Evolutionary conservation across 2,797 vertebrate genomes (phyloP).

Genomic region (Tenualosa thibaudeaui): DNA sequence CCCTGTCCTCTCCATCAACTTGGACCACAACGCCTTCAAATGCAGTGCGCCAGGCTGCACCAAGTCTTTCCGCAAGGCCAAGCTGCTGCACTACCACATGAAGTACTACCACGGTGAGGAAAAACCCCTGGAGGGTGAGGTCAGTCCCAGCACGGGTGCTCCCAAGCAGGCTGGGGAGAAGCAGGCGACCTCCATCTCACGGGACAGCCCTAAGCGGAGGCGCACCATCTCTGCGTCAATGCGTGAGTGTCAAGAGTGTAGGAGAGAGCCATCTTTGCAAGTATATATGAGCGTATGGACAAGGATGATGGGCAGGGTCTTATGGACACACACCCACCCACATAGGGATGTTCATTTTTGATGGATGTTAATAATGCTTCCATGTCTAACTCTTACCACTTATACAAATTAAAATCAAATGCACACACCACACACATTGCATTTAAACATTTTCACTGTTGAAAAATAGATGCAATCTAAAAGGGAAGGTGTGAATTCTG

Average conservation of each 20-base stretch:
- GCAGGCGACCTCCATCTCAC: conserved; percentile 58
- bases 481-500: neutral
- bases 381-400: neutral
- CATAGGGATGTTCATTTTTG: neutral
- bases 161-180: conserved; percentile 73
- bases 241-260: conserved; percentile 73
- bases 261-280: too few species aligned
- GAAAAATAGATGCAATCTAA: too few species aligned
- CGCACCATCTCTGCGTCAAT: conserved; percentile 82
- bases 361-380: neutral
- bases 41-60: conserved; percentile 90
- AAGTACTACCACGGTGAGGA: conserved; percentile 92
- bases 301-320: neutral
- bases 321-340: neutral
- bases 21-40: conserved; percentile 93
- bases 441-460: too few species aligned
- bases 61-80: conserved; percentile 96
- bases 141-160: conserved; percentile 68
- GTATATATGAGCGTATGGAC: neutral
- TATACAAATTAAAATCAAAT: neutral
- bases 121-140: conserved; percentile 74
- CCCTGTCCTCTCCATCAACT: conserved; percentile 83
- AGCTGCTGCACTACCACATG: conserved; percentile 96
- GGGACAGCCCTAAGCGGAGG: conserved; percentile 82
- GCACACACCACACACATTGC: too few species aligned